phyloP scores from a whole-genome alignment of 2,113 vertebrate species.

The Numida meleagris region DNA sequence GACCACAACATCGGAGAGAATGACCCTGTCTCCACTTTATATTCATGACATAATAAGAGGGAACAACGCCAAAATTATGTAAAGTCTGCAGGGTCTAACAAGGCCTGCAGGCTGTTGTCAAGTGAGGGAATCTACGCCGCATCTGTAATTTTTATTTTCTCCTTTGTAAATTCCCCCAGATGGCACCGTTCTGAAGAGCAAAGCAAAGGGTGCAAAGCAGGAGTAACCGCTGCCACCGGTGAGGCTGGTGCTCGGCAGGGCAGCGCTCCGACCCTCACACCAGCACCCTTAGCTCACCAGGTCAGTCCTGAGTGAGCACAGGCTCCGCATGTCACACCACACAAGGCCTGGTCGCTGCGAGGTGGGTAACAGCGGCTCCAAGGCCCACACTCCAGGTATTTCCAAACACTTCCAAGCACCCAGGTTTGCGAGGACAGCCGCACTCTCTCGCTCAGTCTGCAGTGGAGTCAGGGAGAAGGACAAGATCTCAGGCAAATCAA shows the following conservation, averaged over 20 bases:
- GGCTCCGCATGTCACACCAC: background rate
- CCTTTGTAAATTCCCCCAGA: background rate
- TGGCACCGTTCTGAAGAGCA: background rate
- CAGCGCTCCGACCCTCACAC: constrained; percentile 25
- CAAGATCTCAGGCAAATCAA: rapidly evolving
- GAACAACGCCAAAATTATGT: constrained; percentile 74
- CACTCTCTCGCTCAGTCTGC: background rate
- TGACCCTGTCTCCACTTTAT: constrained; percentile 49
- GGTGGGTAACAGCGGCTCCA: background rate
- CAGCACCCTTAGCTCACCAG: background rate
- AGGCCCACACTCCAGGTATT: background rate
- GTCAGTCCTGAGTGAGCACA: background rate
- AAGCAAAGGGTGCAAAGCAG: background rate
- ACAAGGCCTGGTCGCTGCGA: background rate
- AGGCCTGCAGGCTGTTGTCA: constrained; percentile 35
- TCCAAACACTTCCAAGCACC: background rate
- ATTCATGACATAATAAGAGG: constrained; percentile 63
- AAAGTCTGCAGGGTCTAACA: constrained; percentile 70
- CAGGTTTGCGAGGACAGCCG: background rate
- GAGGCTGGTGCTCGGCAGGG: background rate
- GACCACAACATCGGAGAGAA: constrained; percentile 4
- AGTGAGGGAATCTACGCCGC: background rate
- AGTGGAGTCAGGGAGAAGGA: background rate
- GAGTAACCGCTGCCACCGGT: background rate
- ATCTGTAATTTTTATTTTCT: background rate